A percentile compares a stretch with the other conserved stretches of the same genome.
phyloP scores from a whole-genome alignment of 2,113 vertebrate species.

The Tapirus terrestris region DNA sequence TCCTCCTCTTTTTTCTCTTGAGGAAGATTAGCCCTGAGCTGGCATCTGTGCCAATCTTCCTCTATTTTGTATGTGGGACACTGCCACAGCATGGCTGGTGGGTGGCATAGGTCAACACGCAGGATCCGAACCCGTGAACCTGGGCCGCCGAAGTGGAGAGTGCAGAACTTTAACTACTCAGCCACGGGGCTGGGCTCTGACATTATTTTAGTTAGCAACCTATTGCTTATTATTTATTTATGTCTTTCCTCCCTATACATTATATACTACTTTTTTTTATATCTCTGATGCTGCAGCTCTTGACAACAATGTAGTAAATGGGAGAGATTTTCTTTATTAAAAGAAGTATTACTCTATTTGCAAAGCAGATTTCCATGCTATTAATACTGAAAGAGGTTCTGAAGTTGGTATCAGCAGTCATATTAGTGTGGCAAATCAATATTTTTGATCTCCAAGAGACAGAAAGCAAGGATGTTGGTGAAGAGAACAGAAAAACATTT shows the following conservation, averaged over 20 bases:
- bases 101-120: no score
- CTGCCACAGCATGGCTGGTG: no score
- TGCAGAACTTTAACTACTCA: no score
- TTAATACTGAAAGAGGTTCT: not conserved
- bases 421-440: slow-evolving; percentile 45
- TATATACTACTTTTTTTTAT: not conserved
- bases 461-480: slow-evolving; percentile 27
- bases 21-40: no score
- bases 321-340: slow-evolving; percentile 5
- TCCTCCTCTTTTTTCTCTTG: no score
- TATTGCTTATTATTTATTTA: not conserved
- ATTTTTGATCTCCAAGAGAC: slow-evolving; percentile 54
- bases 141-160: no score
- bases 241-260: not conserved
- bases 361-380: not conserved
- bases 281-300: not conserved
- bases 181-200: no score
- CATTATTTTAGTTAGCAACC: not conserved
- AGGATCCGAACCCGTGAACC: no score
- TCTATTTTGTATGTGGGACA: no score
- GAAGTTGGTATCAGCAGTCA: not conserved
- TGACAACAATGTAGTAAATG: not conserved
- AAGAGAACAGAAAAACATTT: slow-evolving; percentile 62
- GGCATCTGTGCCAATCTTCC: no score
- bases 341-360: not conserved